Percentiles rank a stretch among this genome's conserved stretches.
Conservation (phyloP, 2,113 vertebrate genomes). For the Proteles cristata region DNA sequence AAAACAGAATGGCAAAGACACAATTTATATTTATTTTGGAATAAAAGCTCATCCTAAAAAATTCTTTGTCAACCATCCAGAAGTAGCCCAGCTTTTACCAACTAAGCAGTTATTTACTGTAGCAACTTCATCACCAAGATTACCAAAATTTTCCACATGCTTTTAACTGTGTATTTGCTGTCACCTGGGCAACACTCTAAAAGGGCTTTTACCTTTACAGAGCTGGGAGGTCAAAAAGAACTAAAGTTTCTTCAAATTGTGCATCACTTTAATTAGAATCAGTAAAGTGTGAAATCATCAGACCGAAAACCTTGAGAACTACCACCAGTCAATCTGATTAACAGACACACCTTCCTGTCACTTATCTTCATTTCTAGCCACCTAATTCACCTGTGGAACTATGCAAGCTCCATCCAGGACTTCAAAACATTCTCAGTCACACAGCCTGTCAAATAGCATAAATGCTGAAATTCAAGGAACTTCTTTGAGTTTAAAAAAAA, state of each 20-base stretch:
- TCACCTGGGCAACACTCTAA: constrained; percentile 65
- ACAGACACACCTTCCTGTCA: constrained; percentile 2
- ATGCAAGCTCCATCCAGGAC: neutral
- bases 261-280: constrained; percentile 55
- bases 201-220: constrained; percentile 58
- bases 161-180: constrained; percentile 55
- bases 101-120: constrained; percentile 61
- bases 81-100: constrained; percentile 53
- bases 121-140: constrained; percentile 66
- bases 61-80: neutral
- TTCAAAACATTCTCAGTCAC: constrained; percentile 38
- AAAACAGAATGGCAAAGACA: constrained; percentile 26
- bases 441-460: neutral
- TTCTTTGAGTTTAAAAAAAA: constrained; percentile 29
- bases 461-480: constrained; percentile 49
- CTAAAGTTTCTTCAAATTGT: constrained; percentile 52
- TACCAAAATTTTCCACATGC: constrained; percentile 71
- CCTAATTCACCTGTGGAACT: neutral
- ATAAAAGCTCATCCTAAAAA: constrained; percentile 59
- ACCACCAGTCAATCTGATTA: neutral
- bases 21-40: constrained; percentile 56
- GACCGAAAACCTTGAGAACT: constrained; percentile 44
- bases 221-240: constrained; percentile 53
- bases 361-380: constrained; percentile 43
- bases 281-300: constrained; percentile 49